Evolutionary conservation across 2,888 invertebrate species (phyloP).

Genomic region (Dorcus hopei): DNA sequence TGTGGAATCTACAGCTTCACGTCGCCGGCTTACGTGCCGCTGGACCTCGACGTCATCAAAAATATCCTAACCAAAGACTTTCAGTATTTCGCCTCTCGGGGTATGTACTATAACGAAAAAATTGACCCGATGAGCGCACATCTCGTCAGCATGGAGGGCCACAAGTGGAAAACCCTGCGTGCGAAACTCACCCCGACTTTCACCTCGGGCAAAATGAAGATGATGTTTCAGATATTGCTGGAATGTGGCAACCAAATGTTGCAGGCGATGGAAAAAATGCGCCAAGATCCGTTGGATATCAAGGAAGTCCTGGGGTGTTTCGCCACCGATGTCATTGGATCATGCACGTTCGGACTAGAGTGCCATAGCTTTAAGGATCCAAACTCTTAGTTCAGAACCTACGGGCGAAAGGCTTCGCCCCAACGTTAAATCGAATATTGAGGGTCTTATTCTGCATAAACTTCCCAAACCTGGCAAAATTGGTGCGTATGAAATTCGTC

Average conservation of each 20-base stretch:
- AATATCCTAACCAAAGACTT: constrained; percentile 48
- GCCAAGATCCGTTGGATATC: constrained; percentile 14
- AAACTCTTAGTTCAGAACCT: constrained; percentile 50
- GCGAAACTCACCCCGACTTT: constrained; percentile 24
- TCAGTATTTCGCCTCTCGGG: constrained; percentile 48
- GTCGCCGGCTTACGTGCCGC: constrained; percentile 23
- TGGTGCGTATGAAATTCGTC: constrained; percentile 26
- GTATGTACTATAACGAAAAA: constrained; percentile 44
- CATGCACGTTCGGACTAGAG: constrained; percentile 59
- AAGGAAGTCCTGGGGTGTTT: constrained; percentile 54
- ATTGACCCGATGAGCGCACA: constrained; percentile 45
- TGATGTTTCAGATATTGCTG: constrained; percentile 20
- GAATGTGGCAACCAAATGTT: constrained; percentile 14
- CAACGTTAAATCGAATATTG: constrained; percentile 8
- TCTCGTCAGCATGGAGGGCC: constrained; percentile 46
- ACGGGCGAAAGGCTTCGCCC: constrained; percentile 22
- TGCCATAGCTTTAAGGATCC: constrained; percentile 55
- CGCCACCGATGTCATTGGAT: constrained; percentile 58
- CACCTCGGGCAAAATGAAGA: constrained; percentile 23
- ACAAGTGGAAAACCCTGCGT: constrained; percentile 53
- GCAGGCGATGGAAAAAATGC: constrained; percentile 6
- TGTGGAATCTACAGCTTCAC: constrained; percentile 12
- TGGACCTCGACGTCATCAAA: constrained; percentile 46
- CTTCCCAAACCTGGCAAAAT: constrained; percentile 26
- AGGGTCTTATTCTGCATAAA: constrained; percentile 10